Evolutionary conservation across 2,113 vertebrate genomes (phyloP).

Genomic region (Plectropomus leopardus): DNA sequence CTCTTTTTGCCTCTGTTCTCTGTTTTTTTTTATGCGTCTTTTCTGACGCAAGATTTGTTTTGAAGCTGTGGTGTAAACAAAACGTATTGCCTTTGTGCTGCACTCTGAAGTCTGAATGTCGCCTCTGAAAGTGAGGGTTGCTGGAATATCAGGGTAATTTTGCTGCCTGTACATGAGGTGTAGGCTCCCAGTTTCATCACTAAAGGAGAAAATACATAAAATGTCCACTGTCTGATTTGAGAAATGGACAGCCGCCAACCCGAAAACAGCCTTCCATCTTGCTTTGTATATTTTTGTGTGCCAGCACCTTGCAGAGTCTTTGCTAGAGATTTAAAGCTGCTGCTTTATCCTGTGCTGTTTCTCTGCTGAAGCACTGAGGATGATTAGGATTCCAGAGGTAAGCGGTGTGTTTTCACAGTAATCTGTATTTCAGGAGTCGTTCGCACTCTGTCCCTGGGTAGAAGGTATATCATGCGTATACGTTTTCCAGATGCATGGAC

Average conservation of each 20-base stretch:
- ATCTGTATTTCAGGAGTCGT: conserved; percentile 43
- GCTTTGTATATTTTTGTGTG: not conserved
- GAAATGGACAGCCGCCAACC: not conserved
- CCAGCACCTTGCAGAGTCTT: not conserved
- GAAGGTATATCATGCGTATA: not conserved
- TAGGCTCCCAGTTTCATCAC: not conserved
- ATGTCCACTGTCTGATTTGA: not conserved
- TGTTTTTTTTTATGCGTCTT: not conserved
- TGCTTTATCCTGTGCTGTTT: not conserved
- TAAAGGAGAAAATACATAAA: not conserved
- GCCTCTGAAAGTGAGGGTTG: not conserved
- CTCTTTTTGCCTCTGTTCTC: not conserved
- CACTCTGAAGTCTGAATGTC: not conserved
- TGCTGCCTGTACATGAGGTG: not conserved
- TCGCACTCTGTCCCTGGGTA: not conserved
- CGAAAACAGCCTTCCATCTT: not conserved
- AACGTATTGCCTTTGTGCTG: not conserved
- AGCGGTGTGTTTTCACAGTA: not conserved
- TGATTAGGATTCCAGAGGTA: conserved; percentile 57
- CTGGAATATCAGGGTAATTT: not conserved
- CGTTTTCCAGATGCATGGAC: conserved; percentile 49
- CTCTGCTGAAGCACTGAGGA: not conserved
- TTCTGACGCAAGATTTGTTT: not conserved
- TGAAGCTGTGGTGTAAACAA: not conserved
- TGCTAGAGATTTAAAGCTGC: conserved; percentile 7